Base-by-base conservation (phyloP, 2,797 vertebrate species). In the Sparidentex hasta region DNA sequence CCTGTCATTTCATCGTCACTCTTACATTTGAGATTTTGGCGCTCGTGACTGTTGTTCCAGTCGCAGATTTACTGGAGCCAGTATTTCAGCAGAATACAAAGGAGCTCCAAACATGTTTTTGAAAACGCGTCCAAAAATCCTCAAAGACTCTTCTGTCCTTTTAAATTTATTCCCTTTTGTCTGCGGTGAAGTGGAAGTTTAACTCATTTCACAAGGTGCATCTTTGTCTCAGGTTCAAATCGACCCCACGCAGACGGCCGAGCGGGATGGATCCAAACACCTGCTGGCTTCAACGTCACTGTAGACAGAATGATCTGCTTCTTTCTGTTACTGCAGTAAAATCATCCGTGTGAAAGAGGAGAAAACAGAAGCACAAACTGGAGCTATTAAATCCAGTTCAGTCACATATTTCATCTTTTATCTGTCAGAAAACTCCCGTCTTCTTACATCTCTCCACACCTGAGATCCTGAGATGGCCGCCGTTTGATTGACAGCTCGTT, bases 101-200 rank as follows among this genome's bases (percentile, higher is more conserved):
- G 6, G 61, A 67, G 17, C 55, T 23, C 7, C 62, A 29, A 51
- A 46, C n/a, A 5, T 25, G 55, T 71, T 71, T 79, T 79, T 86
- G 71, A 84, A 81, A 50, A 52, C 7, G 0, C 5, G 20, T 76
- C 65, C 77, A 78, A 75, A 33, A 78, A 80, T 14, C 69, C 66
- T 86, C 72, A 84, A 67, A 88, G 6, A 38, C 29, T 41, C 20
- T 52, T 46, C 25, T 47, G 1, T 21, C 41, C n/a, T 52, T 52
- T 48, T 41, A n/a, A n/a, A 75, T 38, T 58, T 7, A 58, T 50
- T 71, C 70, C 78, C 3, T 48, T 12, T 25, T 51, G 67, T 0
- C 1, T 4, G 3, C 56, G 48, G 54, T 11, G 44, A 2, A 63
- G 57, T 33, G 0, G 43, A 18, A 21, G 56, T 58, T 17, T 1